Percentiles rank a stretch among this genome's conserved stretches.
Conservation (phyloP, 2,888 invertebrate genomes). For the Drosophila subsilvestris region DNA sequence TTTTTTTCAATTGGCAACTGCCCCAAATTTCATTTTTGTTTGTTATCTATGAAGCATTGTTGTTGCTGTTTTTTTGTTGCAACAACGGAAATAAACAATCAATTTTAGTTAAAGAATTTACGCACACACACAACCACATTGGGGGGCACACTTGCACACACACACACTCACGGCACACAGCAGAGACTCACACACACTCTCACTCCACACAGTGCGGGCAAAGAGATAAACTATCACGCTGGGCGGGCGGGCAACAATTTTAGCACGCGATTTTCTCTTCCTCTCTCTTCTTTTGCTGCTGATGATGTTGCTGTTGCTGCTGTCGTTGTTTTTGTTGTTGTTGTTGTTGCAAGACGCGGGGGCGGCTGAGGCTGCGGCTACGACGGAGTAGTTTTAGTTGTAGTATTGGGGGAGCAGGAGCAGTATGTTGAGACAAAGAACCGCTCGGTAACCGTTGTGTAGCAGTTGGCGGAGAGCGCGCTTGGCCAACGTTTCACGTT, state of each 20-base stretch:
- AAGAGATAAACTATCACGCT: not conserved
- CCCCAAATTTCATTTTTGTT: conserved; percentile 71
- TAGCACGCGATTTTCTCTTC: conserved; percentile 65
- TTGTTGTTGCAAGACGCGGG: conserved; percentile 21
- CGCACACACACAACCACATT: conserved; percentile 59
- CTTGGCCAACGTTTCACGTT: conserved; percentile 82
- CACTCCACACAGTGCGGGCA: not conserved
- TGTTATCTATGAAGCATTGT: conserved; percentile 59
- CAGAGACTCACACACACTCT: conserved; percentile 19
- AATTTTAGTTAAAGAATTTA: conserved; percentile 78
- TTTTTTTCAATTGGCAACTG: conserved; percentile 76
- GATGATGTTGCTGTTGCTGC: not conserved
- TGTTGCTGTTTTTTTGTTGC: conserved; percentile 49
- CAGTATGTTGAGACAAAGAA: conserved; percentile 29
- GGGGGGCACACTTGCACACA: conserved; percentile 19
- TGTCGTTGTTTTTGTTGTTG: conserved; percentile 12
- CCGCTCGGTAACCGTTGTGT: conserved; percentile 45
- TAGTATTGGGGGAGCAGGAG: conserved; percentile 15
- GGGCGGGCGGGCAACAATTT: conserved; percentile 14
- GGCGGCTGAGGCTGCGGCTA: conserved; percentile 5
- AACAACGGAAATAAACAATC: conserved; percentile 77
- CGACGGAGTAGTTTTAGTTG: conserved; percentile 1
- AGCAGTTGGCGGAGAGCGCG: conserved; percentile 70
- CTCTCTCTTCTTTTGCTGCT: conserved; percentile 17
- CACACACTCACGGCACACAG: conserved; percentile 39